Percentiles rank a stretch among this genome's conserved stretches.
These are phyloP conservation scores for Drosophila chauvacae DNA, from an alignment of 1,140 invertebrate genomes.

Conservation along the genomic window DNA sequence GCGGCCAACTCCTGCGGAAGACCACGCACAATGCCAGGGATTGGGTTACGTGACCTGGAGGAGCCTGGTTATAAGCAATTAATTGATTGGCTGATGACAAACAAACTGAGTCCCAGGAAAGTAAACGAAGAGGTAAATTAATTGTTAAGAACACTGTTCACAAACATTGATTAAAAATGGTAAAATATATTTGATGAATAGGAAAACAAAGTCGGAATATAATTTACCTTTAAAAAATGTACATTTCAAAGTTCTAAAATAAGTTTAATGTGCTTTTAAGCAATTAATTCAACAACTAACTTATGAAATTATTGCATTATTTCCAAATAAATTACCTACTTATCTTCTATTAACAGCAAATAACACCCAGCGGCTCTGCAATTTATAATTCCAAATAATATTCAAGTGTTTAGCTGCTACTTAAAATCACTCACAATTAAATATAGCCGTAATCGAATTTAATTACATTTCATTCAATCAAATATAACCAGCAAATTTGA, in stretches of 20 bases:
- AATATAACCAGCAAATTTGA: neutral
- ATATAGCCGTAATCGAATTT: neutral
- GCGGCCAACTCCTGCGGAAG: conserved; percentile 13
- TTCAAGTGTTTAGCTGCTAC: neutral
- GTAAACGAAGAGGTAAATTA: conserved; percentile 37
- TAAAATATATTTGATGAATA: neutral
- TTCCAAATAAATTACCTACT: neutral
- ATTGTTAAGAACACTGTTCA: conserved; percentile 18
- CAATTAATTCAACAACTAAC: neutral
- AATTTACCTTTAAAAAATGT: neutral
- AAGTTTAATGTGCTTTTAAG: neutral
- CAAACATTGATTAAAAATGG: neutral
- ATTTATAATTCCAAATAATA: neutral
- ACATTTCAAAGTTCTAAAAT: neutral
- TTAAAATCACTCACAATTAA: neutral
- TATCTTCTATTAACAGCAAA: neutral
- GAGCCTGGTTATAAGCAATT: conserved; percentile 35
- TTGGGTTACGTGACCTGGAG: conserved; percentile 33
- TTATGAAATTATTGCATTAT: neutral
- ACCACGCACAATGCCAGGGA: conserved; percentile 28
- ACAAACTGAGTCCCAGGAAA: neutral
- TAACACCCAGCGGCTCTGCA: neutral
- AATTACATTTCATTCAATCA: conserved; percentile 2
- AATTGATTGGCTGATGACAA: conserved; percentile 49
- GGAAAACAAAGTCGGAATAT: neutral